phyloP scores from a whole-genome alignment of 1,140 invertebrate genomes.

The Druon quercuslanigerum region DNA sequence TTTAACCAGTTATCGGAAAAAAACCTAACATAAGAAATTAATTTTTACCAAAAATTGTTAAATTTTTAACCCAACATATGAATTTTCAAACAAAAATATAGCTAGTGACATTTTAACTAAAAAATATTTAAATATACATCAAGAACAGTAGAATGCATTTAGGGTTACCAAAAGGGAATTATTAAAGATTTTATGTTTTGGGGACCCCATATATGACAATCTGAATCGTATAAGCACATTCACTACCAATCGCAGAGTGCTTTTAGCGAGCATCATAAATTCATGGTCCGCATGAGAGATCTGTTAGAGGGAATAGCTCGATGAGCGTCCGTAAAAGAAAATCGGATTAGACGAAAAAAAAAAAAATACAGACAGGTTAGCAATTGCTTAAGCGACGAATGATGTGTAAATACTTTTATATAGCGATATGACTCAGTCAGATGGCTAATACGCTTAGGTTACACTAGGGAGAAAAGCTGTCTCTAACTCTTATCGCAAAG shows the following conservation, averaged over 20 bases:
- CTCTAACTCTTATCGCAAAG: neutral
- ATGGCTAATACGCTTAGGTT: neutral
- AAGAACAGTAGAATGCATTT: too few relatives aligned
- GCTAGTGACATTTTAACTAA: too few relatives aligned
- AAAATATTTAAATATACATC: too few relatives aligned
- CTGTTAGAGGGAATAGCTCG: neutral
- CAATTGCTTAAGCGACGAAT: neutral
- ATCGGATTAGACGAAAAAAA: neutral
- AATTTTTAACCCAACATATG: too few relatives aligned
- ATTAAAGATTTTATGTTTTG: neutral
- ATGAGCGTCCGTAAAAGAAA: neutral
- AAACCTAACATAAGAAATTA: too few relatives aligned
- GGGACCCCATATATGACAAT: conserved; percentile 37
- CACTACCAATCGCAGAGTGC: conserved; percentile 32
- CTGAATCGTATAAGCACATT: conserved; percentile 32
- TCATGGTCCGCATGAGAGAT: conserved; percentile 31
- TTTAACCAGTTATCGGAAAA: too few relatives aligned
- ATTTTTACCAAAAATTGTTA: too few relatives aligned
- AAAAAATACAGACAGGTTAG: neutral
- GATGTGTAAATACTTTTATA: neutral
- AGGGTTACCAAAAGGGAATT: too few relatives aligned
- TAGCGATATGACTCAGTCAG: neutral
- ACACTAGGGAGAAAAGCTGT: neutral
- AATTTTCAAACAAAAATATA: too few relatives aligned
- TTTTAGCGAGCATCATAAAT: conserved; percentile 52